Percentiles rank a stretch among this genome's conserved stretches.
These are phyloP conservation scores for Alectura lathami DNA, from an alignment of 2,113 vertebrate genomes.

Conservation along the genomic window DNA sequence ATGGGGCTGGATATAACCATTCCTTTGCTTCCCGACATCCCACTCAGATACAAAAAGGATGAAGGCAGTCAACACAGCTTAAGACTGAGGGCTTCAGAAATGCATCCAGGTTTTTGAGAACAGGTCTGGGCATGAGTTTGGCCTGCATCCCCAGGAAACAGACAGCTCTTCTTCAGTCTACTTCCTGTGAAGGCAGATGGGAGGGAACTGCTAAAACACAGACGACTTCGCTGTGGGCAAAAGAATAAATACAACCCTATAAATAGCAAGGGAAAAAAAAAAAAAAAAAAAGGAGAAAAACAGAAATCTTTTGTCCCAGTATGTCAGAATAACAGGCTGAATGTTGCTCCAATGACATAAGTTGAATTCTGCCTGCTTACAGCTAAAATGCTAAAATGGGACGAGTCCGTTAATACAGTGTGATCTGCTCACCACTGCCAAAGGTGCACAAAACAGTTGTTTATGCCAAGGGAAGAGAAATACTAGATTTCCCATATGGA, in stretches of 20 bases:
- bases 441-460: neutral
- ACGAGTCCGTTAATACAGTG: neutral
- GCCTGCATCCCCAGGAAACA: neutral
- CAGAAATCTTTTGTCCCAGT: neutral
- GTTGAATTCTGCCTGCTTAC: neutral
- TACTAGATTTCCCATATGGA: rapidly evolving
- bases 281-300: neutral
- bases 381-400: neutral
- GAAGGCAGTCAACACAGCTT: neutral
- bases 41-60: neutral
- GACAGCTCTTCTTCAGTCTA: neutral
- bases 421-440: neutral
- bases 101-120: neutral
- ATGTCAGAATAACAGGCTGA: neutral
- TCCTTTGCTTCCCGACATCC: neutral
- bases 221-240: neutral
- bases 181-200: neutral
- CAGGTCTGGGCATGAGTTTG: neutral
- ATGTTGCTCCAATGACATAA: neutral
- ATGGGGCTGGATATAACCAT: rapidly evolving
- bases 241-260: neutral
- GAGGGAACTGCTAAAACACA: neutral
- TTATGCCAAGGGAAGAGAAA: neutral
- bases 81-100: neutral
- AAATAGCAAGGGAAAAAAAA: neutral